phyloP scores from a whole-genome alignment of 1,140 invertebrate species.

The Planococcus citri region DNA sequence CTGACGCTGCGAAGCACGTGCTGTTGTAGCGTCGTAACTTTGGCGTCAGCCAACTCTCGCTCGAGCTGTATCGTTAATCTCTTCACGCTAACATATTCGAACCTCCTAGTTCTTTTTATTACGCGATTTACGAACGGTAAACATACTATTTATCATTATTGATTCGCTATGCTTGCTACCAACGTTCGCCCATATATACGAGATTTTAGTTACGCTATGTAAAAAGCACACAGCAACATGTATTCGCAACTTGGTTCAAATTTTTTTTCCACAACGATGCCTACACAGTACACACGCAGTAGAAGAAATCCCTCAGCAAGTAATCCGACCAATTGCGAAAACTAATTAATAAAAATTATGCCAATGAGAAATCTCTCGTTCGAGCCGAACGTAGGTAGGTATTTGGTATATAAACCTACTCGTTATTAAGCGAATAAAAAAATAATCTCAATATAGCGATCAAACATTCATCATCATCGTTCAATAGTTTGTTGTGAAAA shows the following conservation, averaged over 20 bases:
- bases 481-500: neutral
- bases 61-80: neutral
- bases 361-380: too few species aligned
- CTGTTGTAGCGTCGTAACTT: neutral
- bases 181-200: neutral
- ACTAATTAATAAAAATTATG: too few species aligned
- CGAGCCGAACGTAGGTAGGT: too few species aligned
- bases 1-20: neutral
- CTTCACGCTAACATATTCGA: neutral
- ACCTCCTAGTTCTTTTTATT: slow-evolving; percentile 16
- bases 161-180: slow-evolving; percentile 11
- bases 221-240: too few species aligned
- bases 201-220: neutral
- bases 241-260: too few species aligned
- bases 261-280: too few species aligned
- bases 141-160: slow-evolving; percentile 18
- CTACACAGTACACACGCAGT: too few species aligned
- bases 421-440: too few species aligned
- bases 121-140: slow-evolving; percentile 11
- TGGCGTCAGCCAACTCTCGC: neutral
- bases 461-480: slow-evolving; percentile 10
- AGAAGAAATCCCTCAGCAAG: too few species aligned
- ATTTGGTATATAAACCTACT: too few species aligned
- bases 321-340: too few species aligned
- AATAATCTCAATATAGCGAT: neutral